Conservation (phyloP, 1,140 invertebrate genomes). For the Sitobion miscanthi region DNA sequence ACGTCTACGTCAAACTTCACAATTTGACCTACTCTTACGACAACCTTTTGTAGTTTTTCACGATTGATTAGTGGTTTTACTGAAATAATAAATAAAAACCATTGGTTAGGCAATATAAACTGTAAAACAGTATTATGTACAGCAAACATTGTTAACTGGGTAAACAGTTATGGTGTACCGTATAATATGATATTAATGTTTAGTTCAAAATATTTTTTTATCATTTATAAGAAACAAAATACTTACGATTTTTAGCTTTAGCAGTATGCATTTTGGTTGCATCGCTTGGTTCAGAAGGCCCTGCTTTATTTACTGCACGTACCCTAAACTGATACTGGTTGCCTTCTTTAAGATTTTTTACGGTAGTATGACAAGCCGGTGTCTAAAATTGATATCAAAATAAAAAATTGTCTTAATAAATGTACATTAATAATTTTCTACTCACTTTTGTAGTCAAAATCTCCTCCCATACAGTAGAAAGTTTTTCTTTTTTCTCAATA, state of each 20-base stretch:
- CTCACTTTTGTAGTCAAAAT: conserved; percentile 77
- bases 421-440: not conserved
- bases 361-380: conserved; percentile 80
- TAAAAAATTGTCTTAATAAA: conserved; percentile 19
- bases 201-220: not conserved
- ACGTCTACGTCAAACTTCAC: conserved; percentile 94
- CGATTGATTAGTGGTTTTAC: conserved; percentile 91
- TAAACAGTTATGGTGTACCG: not conserved
- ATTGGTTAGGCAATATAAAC: not conserved
- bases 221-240: not conserved
- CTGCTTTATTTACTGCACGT: conserved; percentile 91
- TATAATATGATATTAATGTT: not conserved
- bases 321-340: conserved; percentile 93
- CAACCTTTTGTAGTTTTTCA: conserved; percentile 87
- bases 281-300: conserved; percentile 87
- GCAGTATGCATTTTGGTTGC: conserved; percentile 85
- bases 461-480: conserved; percentile 86
- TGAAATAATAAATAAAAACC: conserved; percentile 63
- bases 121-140: not conserved
- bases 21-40: conserved; percentile 87
- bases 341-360: conserved; percentile 87
- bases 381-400: conserved; percentile 65
- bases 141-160: not conserved
- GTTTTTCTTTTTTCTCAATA: conserved; percentile 96
- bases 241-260: conserved; percentile 87